Conservation (phyloP, 1,140 invertebrate genomes). For the Lucilia cuprina region DNA sequence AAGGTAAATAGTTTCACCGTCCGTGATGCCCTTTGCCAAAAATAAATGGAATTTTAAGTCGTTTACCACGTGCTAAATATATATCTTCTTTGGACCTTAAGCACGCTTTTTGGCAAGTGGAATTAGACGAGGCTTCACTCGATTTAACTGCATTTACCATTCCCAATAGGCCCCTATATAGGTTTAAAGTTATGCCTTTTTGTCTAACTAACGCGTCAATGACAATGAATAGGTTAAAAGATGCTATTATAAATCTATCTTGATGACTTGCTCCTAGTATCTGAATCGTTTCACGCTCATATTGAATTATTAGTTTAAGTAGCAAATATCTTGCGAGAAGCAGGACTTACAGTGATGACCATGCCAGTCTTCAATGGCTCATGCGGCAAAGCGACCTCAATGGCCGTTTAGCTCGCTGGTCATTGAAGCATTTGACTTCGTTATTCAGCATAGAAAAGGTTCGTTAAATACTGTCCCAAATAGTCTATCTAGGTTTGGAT, state of each 20-base stretch:
- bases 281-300: neutral
- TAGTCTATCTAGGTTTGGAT: too few relatives aligned
- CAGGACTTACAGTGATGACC: conserved; percentile 37
- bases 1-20: conserved; percentile 21
- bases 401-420: conserved; percentile 49
- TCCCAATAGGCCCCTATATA: conserved; percentile 34
- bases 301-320: neutral
- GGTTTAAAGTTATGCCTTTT: conserved; percentile 39
- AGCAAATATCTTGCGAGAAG: neutral
- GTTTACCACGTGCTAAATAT: conserved; percentile 7
- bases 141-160: conserved; percentile 37
- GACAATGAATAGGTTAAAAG: conserved; percentile 35
- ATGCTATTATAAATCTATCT: conserved; percentile 6
- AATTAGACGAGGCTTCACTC: conserved; percentile 20
- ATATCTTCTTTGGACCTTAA: conserved; percentile 38
- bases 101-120: conserved; percentile 39
- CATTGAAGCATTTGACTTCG: conserved; percentile 48
- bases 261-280: conserved; percentile 10
- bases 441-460: too few relatives aligned
- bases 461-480: too few relatives aligned
- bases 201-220: conserved; percentile 38
- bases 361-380: conserved; percentile 45
- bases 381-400: conserved; percentile 21
- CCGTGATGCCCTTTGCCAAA: conserved; percentile 20
- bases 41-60: conserved; percentile 14